phyloP scores from a whole-genome alignment of 2,888 invertebrate genomes.

The Iphiclides podalirius region DNA sequence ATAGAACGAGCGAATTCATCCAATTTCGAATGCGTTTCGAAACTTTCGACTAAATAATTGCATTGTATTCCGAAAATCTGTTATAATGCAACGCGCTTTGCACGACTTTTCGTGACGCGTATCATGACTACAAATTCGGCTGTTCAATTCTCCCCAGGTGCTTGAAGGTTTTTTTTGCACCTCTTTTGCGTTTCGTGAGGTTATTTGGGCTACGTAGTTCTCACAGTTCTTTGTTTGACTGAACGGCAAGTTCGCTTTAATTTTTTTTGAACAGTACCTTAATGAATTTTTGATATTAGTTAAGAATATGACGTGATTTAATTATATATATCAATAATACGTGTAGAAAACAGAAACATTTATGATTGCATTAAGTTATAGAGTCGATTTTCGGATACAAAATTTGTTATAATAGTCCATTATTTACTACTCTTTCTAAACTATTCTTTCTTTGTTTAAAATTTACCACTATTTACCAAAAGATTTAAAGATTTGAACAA shows the following conservation, averaged over 20 bases:
- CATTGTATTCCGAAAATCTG: conserved; percentile 20
- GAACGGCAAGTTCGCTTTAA: background rate
- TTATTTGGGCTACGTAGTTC: conserved; percentile 4
- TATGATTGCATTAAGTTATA: background rate
- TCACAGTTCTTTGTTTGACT: background rate
- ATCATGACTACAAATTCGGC: background rate
- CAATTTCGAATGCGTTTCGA: conserved; percentile 40
- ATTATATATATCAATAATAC: no score
- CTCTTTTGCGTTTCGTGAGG: background rate
- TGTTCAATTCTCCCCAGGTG: no score
- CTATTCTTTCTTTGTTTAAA: no score
- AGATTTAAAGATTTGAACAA: no score
- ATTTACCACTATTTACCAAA: no score
- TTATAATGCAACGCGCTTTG: conserved; percentile 15
- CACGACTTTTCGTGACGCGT: conserved; percentile 1
- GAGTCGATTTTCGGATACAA: no score
- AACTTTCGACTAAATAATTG: conserved; percentile 37
- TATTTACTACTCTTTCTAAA: no score
- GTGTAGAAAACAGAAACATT: background rate
- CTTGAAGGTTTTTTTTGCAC: background rate
- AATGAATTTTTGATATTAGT: background rate
- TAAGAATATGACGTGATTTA: background rate
- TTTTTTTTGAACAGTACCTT: conserved; percentile 8
- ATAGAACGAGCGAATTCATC: conserved; percentile 61
- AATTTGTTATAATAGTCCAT: no score